phyloP scores from a whole-genome alignment of 2,888 invertebrate species.

The Oxystoma pomonae region DNA sequence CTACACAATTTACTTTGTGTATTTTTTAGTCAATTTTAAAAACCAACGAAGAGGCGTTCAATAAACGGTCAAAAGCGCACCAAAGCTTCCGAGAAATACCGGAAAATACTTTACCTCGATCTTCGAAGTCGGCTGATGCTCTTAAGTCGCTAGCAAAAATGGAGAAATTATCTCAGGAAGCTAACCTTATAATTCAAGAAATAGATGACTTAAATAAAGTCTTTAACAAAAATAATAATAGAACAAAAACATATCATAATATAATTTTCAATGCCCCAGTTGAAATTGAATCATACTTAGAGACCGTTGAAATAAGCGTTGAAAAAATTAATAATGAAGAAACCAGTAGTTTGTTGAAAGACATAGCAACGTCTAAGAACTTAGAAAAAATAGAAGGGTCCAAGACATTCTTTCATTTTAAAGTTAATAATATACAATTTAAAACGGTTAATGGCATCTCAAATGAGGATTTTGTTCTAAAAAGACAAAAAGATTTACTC shows the following conservation, averaged over 20 bases:
- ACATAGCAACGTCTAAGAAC: slow-evolving; percentile 32
- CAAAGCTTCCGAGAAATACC: too few relatives aligned
- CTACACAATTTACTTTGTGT: too few relatives aligned
- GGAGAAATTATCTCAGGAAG: not conserved
- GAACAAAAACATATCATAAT: slow-evolving; percentile 18
- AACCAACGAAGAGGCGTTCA: too few relatives aligned
- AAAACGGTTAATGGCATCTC: slow-evolving; percentile 35
- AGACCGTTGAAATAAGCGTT: slow-evolving; percentile 34
- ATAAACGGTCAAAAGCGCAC: too few relatives aligned
- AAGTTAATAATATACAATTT: slow-evolving; percentile 36
- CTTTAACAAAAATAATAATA: not conserved
- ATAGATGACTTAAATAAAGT: not conserved
- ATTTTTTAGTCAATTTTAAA: too few relatives aligned
- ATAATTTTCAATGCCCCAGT: slow-evolving; percentile 42
- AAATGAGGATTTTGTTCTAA: slow-evolving; percentile 31
- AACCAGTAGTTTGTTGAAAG: slow-evolving; percentile 35
- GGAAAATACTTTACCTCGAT: too few relatives aligned
- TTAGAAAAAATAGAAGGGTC: slow-evolving; percentile 29
- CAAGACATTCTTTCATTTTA: slow-evolving; percentile 38
- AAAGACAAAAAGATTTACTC: slow-evolving; percentile 22
- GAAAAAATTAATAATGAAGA: slow-evolving; percentile 38
- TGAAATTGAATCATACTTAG: slow-evolving; percentile 35
- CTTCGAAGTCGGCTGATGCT: not conserved
- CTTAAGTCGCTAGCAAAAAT: not conserved
- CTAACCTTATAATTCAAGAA: not conserved